These are phyloP conservation scores for Xestia rhomboidea DNA, from an alignment of 2,888 invertebrate species.

Conservation along the genomic window DNA sequence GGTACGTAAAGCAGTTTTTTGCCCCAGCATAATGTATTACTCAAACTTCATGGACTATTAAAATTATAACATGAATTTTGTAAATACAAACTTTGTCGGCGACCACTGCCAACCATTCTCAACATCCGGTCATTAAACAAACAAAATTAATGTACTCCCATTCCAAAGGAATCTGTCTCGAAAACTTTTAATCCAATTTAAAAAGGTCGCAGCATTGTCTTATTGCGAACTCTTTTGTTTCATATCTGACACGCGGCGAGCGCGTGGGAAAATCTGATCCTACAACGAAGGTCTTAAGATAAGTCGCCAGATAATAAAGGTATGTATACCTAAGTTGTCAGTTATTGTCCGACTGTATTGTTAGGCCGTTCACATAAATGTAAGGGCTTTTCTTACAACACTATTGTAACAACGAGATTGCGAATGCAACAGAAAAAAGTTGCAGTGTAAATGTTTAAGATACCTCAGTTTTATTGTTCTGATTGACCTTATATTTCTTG, in stretches of 20 bases:
- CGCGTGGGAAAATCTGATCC: slow-evolving; percentile 77
- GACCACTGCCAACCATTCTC: not conserved
- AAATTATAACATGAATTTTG: not conserved
- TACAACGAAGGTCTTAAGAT: slow-evolving; percentile 66
- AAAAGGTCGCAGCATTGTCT: slow-evolving; percentile 71
- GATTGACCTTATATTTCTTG: slow-evolving; percentile 55
- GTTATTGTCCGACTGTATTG: slow-evolving; percentile 79
- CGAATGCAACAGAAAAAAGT: slow-evolving; percentile 64
- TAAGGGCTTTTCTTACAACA: slow-evolving; percentile 81
- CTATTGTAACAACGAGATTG: slow-evolving; percentile 81
- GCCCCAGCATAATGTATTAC: not conserved
- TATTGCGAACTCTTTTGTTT: slow-evolving; percentile 73
- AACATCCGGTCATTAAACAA: slow-evolving; percentile 46
- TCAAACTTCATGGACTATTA: not conserved
- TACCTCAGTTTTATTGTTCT: slow-evolving; percentile 54
- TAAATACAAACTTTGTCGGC: slow-evolving; percentile 4
- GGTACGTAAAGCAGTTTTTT: not conserved
- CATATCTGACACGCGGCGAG: slow-evolving; percentile 65
- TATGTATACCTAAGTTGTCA: slow-evolving; percentile 70
- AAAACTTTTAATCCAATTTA: slow-evolving; percentile 68
- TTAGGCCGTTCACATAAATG: slow-evolving; percentile 81
- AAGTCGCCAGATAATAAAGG: slow-evolving; percentile 63
- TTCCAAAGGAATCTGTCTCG: slow-evolving; percentile 48
- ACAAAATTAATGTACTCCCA: slow-evolving; percentile 32
- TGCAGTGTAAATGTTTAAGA: slow-evolving; percentile 54